These are phyloP conservation scores for Oryzias melastigma DNA, from an alignment of 2,113 vertebrate genomes.

Conservation along the genomic window DNA sequence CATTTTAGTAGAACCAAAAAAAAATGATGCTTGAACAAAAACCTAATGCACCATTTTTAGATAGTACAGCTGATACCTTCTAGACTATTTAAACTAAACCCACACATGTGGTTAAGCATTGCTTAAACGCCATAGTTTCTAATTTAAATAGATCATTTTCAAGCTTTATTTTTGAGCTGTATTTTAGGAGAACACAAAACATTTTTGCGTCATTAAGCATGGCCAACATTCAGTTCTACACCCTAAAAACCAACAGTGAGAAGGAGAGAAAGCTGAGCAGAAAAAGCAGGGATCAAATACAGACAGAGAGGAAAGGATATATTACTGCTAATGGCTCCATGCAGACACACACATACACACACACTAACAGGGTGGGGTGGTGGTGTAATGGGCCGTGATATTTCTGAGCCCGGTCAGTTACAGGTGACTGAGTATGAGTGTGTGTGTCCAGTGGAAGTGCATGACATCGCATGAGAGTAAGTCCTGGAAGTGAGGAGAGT, in stretches of 20 bases:
- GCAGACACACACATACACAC: slow-evolving; percentile 28
- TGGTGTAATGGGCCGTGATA: slow-evolving; percentile 69
- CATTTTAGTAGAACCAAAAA: too few relatives aligned
- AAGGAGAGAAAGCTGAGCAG: slow-evolving; percentile 21
- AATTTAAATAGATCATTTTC: too few relatives aligned
- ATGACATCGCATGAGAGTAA: slow-evolving; percentile 16
- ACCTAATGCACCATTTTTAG: too few relatives aligned
- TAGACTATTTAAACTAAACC: neutral
- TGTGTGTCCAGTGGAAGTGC: slow-evolving; percentile 21
- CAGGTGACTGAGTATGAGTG: slow-evolving; percentile 69
- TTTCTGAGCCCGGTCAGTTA: slow-evolving; percentile 58
- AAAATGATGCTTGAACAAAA: too few relatives aligned
- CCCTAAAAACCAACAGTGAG: slow-evolving; percentile 39
- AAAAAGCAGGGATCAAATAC: slow-evolving; percentile 60
- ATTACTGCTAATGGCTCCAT: slow-evolving; percentile 73
- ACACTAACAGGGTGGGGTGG: slow-evolving; percentile 25
- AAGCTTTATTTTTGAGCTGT: too few relatives aligned
- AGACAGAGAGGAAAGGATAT: slow-evolving; percentile 68
- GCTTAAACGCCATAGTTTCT: slow-evolving; percentile 9
- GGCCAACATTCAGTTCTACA: slow-evolving; percentile 54
- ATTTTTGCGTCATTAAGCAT: slow-evolving; percentile 31
- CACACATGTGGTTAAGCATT: slow-evolving; percentile 7
- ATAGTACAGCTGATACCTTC: too few relatives aligned
- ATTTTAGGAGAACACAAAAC: neutral
- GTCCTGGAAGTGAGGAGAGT: slow-evolving; percentile 5